Percentiles rank a stretch among this genome's conserved stretches.
These are phyloP conservation scores for Andrena camellia DNA, from an alignment of 2,888 invertebrate genomes.

Conservation along the genomic window DNA sequence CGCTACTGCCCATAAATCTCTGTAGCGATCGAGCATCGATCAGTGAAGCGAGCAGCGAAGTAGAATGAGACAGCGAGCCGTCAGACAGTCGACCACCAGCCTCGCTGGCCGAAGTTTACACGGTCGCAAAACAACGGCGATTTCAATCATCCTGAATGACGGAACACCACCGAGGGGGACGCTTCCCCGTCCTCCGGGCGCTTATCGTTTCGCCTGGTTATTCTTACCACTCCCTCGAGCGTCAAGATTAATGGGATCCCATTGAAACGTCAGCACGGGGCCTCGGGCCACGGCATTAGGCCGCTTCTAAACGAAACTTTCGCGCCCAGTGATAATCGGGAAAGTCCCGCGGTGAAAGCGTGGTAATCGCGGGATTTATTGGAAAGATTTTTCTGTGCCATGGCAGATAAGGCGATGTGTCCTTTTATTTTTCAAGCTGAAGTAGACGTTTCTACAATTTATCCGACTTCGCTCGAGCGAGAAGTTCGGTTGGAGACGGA, in stretches of 20 bases:
- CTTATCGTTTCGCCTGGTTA: background rate
- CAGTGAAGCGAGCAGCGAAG: background rate
- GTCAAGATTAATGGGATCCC: background rate
- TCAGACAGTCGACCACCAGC: background rate
- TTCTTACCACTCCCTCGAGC: background rate
- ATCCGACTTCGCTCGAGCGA: background rate
- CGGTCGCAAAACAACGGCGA: background rate
- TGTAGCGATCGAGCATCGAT: background rate
- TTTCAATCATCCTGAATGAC: constrained; percentile 1
- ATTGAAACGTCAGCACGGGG: background rate
- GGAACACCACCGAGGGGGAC: background rate
- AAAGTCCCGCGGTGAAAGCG: background rate
- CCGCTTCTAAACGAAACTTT: background rate
- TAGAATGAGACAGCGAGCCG: background rate
- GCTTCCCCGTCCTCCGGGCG: background rate
- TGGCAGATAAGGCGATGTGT: no score
- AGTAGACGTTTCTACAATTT: background rate
- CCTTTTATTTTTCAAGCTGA: background rate
- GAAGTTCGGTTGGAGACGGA: background rate
- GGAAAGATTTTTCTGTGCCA: no score
- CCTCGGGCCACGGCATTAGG: background rate
- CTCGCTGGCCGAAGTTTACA: background rate
- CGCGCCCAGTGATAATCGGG: no score
- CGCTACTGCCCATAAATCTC: no score
- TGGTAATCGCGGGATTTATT: no score